Conservation (phyloP, 2,797 vertebrate genomes). For the Cuniculus paca region DNA sequence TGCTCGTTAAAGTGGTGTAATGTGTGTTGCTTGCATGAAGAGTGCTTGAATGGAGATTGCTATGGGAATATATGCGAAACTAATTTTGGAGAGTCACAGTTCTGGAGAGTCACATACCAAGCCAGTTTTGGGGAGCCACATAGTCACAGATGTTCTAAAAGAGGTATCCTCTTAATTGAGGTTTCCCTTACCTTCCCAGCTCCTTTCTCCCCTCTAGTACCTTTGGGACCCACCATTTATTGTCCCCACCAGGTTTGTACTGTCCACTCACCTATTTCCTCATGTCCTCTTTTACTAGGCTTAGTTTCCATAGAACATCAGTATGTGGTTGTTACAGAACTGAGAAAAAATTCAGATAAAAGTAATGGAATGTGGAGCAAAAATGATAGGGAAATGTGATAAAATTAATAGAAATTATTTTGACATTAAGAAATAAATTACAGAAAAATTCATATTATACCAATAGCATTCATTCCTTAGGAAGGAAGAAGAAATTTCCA, state of each 20-base stretch:
- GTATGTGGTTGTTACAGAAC: not conserved
- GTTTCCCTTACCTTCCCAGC: not conserved
- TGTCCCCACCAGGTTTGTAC: not conserved
- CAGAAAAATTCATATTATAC: not conserved
- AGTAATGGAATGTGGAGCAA: not conserved
- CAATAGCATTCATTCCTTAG: not conserved
- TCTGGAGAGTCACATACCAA: too few species aligned
- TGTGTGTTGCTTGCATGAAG: not conserved
- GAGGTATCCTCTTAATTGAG: not conserved
- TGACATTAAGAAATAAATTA: not conserved
- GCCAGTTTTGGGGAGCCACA: too few species aligned
- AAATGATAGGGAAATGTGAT: not conserved
- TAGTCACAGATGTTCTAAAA: not conserved
- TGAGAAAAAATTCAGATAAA: not conserved
- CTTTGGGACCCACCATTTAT: not conserved
- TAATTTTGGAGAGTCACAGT: not conserved
- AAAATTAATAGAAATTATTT: conserved; percentile 10
- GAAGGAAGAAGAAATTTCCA: not conserved
- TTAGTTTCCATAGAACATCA: not conserved
- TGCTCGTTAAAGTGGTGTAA: not conserved
- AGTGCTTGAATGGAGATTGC: not conserved
- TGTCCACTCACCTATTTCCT: not conserved
- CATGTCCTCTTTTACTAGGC: not conserved
- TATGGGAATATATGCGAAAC: not conserved
- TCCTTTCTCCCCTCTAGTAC: not conserved